A percentile compares a stretch with the other conserved stretches of the same genome.
Conservation (phyloP, 2,888 invertebrate genomes). For the Tholera decimalis region DNA sequence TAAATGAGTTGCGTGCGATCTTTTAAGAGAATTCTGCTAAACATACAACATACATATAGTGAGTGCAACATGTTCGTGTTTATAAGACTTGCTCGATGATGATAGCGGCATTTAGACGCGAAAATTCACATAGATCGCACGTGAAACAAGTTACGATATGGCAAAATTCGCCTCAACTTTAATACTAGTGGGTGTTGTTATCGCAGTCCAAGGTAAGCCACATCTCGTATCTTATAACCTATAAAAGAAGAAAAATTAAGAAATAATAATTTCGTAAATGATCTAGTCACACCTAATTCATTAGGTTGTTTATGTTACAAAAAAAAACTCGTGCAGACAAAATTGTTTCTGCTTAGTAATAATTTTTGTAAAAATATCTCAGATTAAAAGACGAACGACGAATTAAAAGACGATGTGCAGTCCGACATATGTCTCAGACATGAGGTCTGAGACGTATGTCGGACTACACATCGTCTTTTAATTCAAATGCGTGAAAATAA, state of each 20-base stretch:
- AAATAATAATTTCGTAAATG: slow-evolving; percentile 6
- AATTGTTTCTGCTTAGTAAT: slow-evolving; percentile 1
- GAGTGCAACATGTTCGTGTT: slow-evolving; percentile 34
- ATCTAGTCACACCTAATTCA: slow-evolving; percentile 11
- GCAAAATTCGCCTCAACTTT: slow-evolving; percentile 65
- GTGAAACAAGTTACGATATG: slow-evolving; percentile 63
- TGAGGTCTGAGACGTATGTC: too few species aligned
- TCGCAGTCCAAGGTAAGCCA: slow-evolving; percentile 72
- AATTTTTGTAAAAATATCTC: slow-evolving; percentile 16
- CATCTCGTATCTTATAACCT: slow-evolving; percentile 25
- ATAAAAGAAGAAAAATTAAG: slow-evolving; percentile 7
- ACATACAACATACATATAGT: slow-evolving; percentile 18
- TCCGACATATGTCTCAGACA: too few species aligned
- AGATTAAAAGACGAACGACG: too few species aligned
- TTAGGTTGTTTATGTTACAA: slow-evolving; percentile 13
- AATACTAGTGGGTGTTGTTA: slow-evolving; percentile 63
- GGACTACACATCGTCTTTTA: too few species aligned
- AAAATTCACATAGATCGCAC: slow-evolving; percentile 41
- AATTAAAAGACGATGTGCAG: too few species aligned
- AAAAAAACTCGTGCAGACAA: neutral
- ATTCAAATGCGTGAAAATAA: too few species aligned
- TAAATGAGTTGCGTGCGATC: slow-evolving; percentile 15
- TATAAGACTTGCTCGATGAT: slow-evolving; percentile 57
- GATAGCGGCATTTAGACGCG: slow-evolving; percentile 59
- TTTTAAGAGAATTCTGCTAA: slow-evolving; percentile 18